Conservation (phyloP, 2,113 vertebrate genomes). For the Brachyistius frenatus region DNA sequence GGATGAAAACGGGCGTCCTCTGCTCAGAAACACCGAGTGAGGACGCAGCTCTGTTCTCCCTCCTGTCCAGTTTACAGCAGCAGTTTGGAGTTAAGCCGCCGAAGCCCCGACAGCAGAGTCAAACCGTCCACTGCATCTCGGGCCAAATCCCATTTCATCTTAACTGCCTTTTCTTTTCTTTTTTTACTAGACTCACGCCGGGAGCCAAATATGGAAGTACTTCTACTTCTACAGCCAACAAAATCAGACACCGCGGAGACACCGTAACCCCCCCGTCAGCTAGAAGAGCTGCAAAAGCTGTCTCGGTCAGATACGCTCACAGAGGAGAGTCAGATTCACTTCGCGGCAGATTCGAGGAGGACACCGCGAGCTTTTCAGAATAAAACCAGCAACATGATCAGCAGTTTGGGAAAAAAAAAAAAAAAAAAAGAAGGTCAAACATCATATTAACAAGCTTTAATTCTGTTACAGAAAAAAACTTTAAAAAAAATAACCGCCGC, state of each 20-base stretch:
- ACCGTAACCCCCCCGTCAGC: background rate
- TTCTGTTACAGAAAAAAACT: too few relatives aligned
- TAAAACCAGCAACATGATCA: too few relatives aligned
- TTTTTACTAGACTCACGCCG: constrained; percentile 15
- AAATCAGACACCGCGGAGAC: constrained; percentile 49
- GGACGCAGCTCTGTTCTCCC: background rate
- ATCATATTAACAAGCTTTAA: too few relatives aligned
- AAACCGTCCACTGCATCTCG: constrained; percentile 26
- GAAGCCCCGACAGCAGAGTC: constrained; percentile 27
- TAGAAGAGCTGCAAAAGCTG: constrained; percentile 10
- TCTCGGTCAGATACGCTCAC: constrained; percentile 17
- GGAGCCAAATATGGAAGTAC: constrained; percentile 46
- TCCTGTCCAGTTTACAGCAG: constrained; percentile 4
- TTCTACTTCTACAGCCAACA: constrained; percentile 39
- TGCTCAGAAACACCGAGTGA: background rate
- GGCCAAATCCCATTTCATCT: constrained; percentile 32
- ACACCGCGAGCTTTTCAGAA: too few relatives aligned
- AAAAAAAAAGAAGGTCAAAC: too few relatives aligned
- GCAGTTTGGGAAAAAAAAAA: too few relatives aligned
- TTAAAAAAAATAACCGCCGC: too few relatives aligned
- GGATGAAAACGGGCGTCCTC: constrained; percentile 1
- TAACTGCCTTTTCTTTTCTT: constrained; percentile 1
- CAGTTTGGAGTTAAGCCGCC: background rate
- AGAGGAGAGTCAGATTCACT: background rate
- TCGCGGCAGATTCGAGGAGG: too few relatives aligned